Evolutionary conservation across 1,140 invertebrate species (phyloP).

Genomic region (Aphaenogaster ashmeadi): DNA sequence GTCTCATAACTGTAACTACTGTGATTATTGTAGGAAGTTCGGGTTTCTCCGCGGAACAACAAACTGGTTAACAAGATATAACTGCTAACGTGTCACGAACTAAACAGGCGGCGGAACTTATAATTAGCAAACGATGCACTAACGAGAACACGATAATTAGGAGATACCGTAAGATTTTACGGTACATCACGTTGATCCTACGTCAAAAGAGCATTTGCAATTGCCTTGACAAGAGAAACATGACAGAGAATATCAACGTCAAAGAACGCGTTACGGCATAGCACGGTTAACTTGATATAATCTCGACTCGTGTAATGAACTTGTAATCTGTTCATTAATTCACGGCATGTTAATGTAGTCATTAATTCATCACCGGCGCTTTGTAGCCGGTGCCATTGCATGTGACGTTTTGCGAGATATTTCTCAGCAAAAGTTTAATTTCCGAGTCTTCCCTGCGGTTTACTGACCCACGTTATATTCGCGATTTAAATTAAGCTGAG

Average conservation of each 20-base stretch:
- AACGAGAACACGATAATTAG: conserved; percentile 58
- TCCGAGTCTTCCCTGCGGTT: conserved; percentile 22
- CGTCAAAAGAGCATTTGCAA: conserved; percentile 25
- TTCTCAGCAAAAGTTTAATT: conserved; percentile 54
- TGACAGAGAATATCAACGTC: conserved; percentile 18
- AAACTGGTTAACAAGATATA: conserved; percentile 69
- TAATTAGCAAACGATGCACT: conserved; percentile 63
- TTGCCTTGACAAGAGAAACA: conserved; percentile 9
- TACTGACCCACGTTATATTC: background rate
- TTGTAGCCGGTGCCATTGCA: conserved; percentile 26
- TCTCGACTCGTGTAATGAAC: conserved; percentile 43
- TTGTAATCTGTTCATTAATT: conserved; percentile 51
- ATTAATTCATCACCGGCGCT: conserved; percentile 50
- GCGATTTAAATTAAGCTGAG: conserved; percentile 48
- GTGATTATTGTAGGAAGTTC: conserved; percentile 45
- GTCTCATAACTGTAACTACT: conserved; percentile 8
- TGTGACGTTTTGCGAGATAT: conserved; percentile 32
- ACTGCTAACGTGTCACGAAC: conserved; percentile 58
- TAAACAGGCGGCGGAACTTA: conserved; percentile 59
- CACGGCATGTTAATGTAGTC: conserved; percentile 51
- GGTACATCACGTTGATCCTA: background rate
- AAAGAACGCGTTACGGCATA: conserved; percentile 42
- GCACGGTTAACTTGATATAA: conserved; percentile 37
- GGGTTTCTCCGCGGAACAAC: conserved; percentile 1
- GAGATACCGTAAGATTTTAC: conserved; percentile 32